These are phyloP conservation scores for Passerculus sandwichensis DNA, from an alignment of 2,797 vertebrate species.

Conservation along the genomic window DNA sequence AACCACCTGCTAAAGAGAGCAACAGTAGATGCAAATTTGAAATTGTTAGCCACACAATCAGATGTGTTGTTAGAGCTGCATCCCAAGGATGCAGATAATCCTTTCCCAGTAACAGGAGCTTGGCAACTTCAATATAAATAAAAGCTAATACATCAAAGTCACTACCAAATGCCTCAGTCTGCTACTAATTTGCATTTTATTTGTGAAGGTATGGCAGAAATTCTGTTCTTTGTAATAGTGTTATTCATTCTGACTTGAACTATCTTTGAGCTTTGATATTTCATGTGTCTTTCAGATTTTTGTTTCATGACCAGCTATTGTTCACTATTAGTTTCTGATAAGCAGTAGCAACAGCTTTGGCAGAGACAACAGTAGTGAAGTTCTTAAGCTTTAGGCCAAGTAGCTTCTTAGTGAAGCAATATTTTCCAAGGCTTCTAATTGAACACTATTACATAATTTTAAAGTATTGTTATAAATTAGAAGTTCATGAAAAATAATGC, in stretches of 20 bases:
- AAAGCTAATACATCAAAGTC: neutral
- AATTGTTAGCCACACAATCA: neutral
- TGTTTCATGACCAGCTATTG: neutral
- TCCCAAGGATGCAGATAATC: neutral
- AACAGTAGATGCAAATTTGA: neutral
- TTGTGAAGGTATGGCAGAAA: neutral
- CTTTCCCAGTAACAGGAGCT: neutral
- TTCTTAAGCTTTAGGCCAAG: neutral
- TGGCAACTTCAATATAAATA: neutral
- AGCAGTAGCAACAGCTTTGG: neutral
- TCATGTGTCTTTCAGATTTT: neutral
- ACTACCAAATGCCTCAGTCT: neutral
- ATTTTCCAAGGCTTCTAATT: neutral
- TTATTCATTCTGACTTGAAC: neutral
- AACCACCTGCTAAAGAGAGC: neutral
- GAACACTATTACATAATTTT: neutral
- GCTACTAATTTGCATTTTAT: neutral
- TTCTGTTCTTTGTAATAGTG: neutral
- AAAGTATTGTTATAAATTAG: neutral
- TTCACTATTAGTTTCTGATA: neutral
- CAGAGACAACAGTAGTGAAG: neutral
- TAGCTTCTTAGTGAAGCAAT: neutral
- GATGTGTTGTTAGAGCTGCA: neutral
- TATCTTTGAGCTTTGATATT: neutral
- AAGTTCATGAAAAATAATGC: neutral